Evolutionary conservation across 2,113 vertebrate genomes (phyloP), one percentile per base, ranked within the genome.

Genomic region (Motacilla alba): DNA sequence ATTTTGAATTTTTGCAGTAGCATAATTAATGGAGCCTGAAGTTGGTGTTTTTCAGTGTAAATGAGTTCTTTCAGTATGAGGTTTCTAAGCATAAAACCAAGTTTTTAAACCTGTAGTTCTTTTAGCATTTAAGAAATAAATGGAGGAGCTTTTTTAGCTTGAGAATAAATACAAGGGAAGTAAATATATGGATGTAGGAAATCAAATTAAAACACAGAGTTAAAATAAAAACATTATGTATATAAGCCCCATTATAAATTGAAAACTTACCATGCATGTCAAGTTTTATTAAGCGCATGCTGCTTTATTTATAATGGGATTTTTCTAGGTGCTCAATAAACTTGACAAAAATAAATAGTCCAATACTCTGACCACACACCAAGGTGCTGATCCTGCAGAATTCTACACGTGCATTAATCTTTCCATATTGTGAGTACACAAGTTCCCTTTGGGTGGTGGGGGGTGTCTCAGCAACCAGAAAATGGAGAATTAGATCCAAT

Each of bases 321-420:
- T 94, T 94, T 95, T 72, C 66, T 67, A 52, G 52, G 72, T 88
- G 15, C 44, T 90, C 87, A 82, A 89, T 92, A 89, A 90, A 95
- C 73, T 78, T 82, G 93, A 83, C 86, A 92, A 35, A 92, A 94
- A 75, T 74, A 77, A 90, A 66, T 63, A 86, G 68, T 24, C 55
- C 59, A 58, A 2, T 67, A 59, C n/a, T 68, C 68, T 17, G 28
- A 94, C 83, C 76, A 66, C 66, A 15, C 58, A 75, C 58, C 44
- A 37, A 72, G 88, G 41, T 81, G 88, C 94, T 93, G 88, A 89
- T 81, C 44, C 52, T 9, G 7, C 52, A 56, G 16, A 90, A 78
- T 87, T 46, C 68, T 78, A 7, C 8, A 31, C 2, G 0, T 49
- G 17, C 41, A 7, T 95, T 94, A 47, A 93, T 88, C 85, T 86